Evolutionary conservation across 2,888 invertebrate species (phyloP), one percentile per base, ranked within the genome.

Genomic region (Ornithoptera alexandrae): DNA sequence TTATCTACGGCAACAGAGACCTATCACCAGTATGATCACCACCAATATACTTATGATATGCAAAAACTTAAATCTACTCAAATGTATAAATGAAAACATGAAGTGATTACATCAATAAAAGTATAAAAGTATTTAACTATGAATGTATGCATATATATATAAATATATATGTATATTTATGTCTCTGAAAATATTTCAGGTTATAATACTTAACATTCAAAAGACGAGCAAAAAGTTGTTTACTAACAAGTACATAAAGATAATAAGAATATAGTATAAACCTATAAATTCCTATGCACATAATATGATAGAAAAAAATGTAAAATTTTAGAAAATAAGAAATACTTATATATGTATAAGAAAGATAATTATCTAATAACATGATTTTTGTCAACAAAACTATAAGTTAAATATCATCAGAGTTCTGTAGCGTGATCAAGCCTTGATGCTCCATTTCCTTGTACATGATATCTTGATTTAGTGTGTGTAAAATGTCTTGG

Each of bases 401-500:
- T 59, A 62, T 42, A 72, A 73, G 68, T 83, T 83, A 90, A 67
- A 90, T 90, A 71, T 89, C 90, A 57, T 90, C 90, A 58, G 90
- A 90, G 72, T 85, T 90, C 74, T 88, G 88, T 36, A 91, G 77
- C 36, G 87, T 87, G 46, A 90, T 77, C 58, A 92, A 77, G 3
- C 90, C 90, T 73, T 91, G 90, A 74, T 91, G 90, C 76, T 96
- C 96, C 86, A 96, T 94, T 85, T 97, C 96, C 73, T 96, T 95
- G 77, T 95, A 96, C 76, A 95, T 93, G 75, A 97, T 96, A 81
- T 97, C 97, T 78, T 96, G 95, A 73, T 96, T 93, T 17, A 98
- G 87, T 77, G 95, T 95, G 74, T 97, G 96, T 39, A 98, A 88
- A 66, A 95, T 96, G 74, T 96, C 96, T 81, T 96, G 95, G 85